A percentile compares a stretch with the other conserved stretches of the same genome.
These are phyloP conservation scores for Eulemur albifrons DNA, from an alignment of 2,797 vertebrate genomes.

Conservation along the genomic window DNA sequence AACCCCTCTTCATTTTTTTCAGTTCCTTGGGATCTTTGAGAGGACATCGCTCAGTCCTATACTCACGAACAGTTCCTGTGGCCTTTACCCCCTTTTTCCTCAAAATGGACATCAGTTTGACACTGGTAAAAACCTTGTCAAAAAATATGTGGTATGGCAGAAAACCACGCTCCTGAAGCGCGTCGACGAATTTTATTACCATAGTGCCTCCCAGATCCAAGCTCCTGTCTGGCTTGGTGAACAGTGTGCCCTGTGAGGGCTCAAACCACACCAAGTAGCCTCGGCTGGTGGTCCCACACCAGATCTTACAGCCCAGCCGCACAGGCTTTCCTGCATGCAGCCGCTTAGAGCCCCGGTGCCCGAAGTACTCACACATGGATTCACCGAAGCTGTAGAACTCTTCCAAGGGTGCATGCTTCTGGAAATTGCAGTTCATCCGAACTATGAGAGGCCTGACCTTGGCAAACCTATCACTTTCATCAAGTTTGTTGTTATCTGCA, in stretches of 20 bases:
- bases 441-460: slow-evolving; percentile 64
- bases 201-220: slow-evolving; percentile 64
- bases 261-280: slow-evolving; percentile 70
- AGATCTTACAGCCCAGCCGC: slow-evolving; percentile 39
- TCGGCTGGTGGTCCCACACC: slow-evolving; percentile 58
- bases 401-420: slow-evolving; percentile 57
- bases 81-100: slow-evolving; percentile 62
- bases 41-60: slow-evolving; percentile 21
- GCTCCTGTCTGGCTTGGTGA: slow-evolving; percentile 42
- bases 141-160: slow-evolving; percentile 66
- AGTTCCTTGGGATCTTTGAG: slow-evolving; percentile 59
- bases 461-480: slow-evolving; percentile 57
- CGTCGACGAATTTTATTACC: slow-evolving; percentile 60
- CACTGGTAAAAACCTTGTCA: slow-evolving; percentile 59
- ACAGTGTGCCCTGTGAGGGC: slow-evolving; percentile 48
- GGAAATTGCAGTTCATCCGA: slow-evolving; percentile 59
- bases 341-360: background rate
- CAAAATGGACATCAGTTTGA: slow-evolving; percentile 66
- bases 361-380: slow-evolving; percentile 54
- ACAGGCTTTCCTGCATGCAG: background rate
- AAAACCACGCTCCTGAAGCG: slow-evolving; percentile 34
- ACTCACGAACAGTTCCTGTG: slow-evolving; percentile 59
- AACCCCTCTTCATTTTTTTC: slow-evolving; percentile 57
- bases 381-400: slow-evolving; percentile 67
- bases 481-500: slow-evolving; percentile 45